Evolutionary conservation across 2,797 vertebrate species (phyloP), one percentile per base, ranked within the genome.

Genomic region (Ptychadena robeensis): DNA sequence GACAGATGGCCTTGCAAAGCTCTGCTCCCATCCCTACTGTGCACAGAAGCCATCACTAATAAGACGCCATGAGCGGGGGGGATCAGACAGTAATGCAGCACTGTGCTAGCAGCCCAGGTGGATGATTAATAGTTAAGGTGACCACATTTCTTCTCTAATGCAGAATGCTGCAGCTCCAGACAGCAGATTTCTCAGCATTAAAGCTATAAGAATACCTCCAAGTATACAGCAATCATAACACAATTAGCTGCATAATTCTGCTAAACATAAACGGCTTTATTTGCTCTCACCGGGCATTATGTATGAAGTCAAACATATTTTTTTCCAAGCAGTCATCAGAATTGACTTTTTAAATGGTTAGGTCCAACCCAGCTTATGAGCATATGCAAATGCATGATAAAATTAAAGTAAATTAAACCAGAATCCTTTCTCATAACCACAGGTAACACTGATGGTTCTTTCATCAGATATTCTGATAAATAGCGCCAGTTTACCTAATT

Each of bases 1-100:
- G 76, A 80, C 82, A 84, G 82, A 84, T 84, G 82, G 82, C 70
- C 68, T 37, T 74, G 34, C 59, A 28, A 67, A 61, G 64, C 37
- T 69, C 35, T 35, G 76, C 63, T 80, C 66, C 34, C 63, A 27
- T 73, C 27, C 76, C 82, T 40, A 73, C 70, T 74, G 82, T 67
- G 72, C 70, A 84, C 70, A 80, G 76, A 79, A 73, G 63, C 63
- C 34, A 25, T 38, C 32, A 31, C 48, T 67, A 80, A 84, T 84
- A 73, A 72, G 48, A 72, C 9, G n/a, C 69, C 65, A 57, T 67
- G 75, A 68, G 73, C 35, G 15, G 5, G 74, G 63, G 68, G 32
- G 70, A 35, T 3, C 35, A 80, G 64, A 74, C 63, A 79, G 76
- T 34, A 74, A 68, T 84, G 76, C 44, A 67, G 63, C 63, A 80